Evolutionary conservation across 2,888 invertebrate genomes (phyloP), one percentile per base, ranked within the genome.

Genomic region (Phania funesta): DNA sequence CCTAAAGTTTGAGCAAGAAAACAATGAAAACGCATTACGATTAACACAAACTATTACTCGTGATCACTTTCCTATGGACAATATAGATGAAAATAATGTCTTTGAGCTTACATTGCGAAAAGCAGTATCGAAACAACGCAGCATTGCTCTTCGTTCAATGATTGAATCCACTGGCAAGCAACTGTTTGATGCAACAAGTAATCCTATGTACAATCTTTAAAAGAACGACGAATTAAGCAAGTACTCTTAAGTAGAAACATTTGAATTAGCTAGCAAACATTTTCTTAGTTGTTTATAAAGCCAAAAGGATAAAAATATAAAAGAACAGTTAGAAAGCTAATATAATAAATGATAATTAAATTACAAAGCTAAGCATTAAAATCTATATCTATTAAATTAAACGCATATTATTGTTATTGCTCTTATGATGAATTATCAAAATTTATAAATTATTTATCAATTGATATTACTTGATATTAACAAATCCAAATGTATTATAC

Each of bases 81-180:
- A 90, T 80, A 88, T 91, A 32, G 90, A 91, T 75, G 90, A 90
- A 78, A 87, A 87, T 16, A 91, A 91, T 86, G 89, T 90, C 0
- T 91, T 91, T 60, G 90, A 91, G 80, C 58, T 91, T 8, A 89
- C 89, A 2, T 81, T 91, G 52, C 88, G 90, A 3, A 90, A 90
- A 80, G 90, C 91, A 52, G 93, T 93, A 71, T 92, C 93, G 80
- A 93, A 93, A 41, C 93, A 93, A 86, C 93, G 93, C 74, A 93
- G 93, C 22, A 93, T 93, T 86, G 93, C 93, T 80, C 91, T 94
- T 65, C 92, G 92, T 82, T 92, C 93, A 48, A 92, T 94, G 89
- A 93, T 93, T 54, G 92, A 93, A 84, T 92, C 93, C 7, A 93
- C 93, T 32, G 93, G 93, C 52, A 92, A 93, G 80, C 93, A 93